Evolutionary conservation across 2,888 invertebrate genomes (phyloP).

Genomic region (Branchipolynoe longqiensis): DNA sequence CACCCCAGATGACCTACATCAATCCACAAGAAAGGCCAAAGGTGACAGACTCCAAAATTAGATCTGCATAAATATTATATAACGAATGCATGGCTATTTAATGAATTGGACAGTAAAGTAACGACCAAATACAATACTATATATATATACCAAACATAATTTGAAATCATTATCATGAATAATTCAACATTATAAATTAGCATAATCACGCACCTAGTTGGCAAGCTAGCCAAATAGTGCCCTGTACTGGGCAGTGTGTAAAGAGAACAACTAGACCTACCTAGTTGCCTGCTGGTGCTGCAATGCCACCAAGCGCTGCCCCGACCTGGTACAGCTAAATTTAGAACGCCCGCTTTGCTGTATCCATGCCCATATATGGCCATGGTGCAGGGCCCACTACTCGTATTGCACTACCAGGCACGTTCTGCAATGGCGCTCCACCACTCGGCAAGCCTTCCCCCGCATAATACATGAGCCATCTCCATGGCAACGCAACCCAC

Average conservation of each 20-base stretch:
- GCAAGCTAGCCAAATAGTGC: too few species aligned
- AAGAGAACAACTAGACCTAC: neutral
- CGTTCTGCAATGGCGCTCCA: neutral
- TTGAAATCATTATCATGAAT: too few species aligned
- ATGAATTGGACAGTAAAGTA: too few species aligned
- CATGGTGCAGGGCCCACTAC: neutral
- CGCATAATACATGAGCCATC: neutral
- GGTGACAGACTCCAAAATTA: too few species aligned
- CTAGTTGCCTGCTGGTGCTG: neutral
- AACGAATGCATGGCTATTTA: too few species aligned
- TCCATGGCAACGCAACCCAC: neutral
- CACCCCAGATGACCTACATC: too few species aligned
- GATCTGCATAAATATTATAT: too few species aligned
- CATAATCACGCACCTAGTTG: too few species aligned
- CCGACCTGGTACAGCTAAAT: conserved; percentile 7
- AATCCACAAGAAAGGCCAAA: too few species aligned
- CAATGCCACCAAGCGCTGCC: neutral
- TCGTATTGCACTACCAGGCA: neutral
- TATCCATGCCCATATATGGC: conserved; percentile 17
- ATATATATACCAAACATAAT: too few species aligned
- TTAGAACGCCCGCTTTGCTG: neutral
- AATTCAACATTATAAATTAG: neutral
- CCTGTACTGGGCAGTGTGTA: too few species aligned
- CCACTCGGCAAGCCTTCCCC: neutral
- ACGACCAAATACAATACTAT: too few species aligned